These are phyloP conservation scores for Drosophila conformis DNA, from an alignment of 2,888 invertebrate genomes.

Conservation along the genomic window DNA sequence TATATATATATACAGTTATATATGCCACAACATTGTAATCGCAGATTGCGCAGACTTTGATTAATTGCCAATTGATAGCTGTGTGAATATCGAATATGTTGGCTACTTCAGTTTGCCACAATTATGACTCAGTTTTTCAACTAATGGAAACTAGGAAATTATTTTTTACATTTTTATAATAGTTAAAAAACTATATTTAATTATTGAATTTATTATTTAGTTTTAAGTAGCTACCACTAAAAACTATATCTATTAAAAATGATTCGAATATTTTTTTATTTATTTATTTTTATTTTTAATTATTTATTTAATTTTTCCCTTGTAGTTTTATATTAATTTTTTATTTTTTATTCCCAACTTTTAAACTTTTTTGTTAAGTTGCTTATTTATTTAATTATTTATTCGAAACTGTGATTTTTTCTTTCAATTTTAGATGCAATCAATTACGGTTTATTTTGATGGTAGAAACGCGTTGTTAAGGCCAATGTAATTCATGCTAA, in stretches of 20 bases:
- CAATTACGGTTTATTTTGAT: neutral
- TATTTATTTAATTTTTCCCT: neutral
- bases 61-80: constrained; percentile 8
- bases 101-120: neutral
- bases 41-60: neutral
- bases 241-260: neutral
- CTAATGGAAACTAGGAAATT: neutral
- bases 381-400: neutral
- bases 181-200: neutral
- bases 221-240: neutral
- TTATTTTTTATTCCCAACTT: no score
- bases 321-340: no score
- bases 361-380: accelerated
- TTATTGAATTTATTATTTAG: neutral
- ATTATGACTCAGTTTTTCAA: neutral
- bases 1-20: neutral
- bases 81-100: neutral
- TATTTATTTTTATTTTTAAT: neutral
- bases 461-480: neutral
- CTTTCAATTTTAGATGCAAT: neutral
- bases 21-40: neutral
- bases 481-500: neutral
- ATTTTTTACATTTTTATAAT: neutral
- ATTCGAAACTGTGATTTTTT: neutral
- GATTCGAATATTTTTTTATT: neutral